Conservation (phyloP, 2,797 vertebrate species). For the Squalus acanthias region DNA sequence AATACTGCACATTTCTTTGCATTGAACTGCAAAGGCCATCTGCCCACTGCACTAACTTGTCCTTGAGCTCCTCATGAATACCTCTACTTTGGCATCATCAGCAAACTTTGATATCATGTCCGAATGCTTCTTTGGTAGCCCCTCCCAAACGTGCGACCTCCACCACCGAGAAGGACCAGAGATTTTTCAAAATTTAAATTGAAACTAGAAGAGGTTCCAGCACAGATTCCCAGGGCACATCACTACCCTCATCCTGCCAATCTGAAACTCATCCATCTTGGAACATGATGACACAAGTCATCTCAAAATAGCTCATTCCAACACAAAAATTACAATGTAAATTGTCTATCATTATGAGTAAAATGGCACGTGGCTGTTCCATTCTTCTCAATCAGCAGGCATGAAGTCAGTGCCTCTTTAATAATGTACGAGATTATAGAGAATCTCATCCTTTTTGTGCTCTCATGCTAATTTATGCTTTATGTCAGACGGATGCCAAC, state of each 20-base stretch:
- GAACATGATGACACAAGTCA: not conserved
- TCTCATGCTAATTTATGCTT: not conserved
- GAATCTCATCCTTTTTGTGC: not conserved
- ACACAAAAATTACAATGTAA: not conserved
- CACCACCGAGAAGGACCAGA: not conserved
- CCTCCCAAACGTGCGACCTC: too few species aligned
- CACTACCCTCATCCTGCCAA: not conserved
- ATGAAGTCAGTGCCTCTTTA: slow-evolving; percentile 5
- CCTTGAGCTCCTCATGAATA: not conserved
- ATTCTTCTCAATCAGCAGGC: not conserved
- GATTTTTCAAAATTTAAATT: not conserved
- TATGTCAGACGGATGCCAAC: not conserved
- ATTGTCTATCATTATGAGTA: slow-evolving; percentile 31
- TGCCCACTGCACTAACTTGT: not conserved
- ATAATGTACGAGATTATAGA: not conserved
- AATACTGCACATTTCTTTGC: not conserved
- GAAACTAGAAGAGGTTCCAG: not conserved
- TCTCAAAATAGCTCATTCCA: not conserved
- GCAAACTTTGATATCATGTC: not conserved
- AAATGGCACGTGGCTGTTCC: not conserved
- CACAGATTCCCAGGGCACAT: not conserved
- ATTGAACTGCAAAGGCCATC: not conserved
- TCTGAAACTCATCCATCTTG: not conserved
- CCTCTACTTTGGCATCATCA: not conserved
- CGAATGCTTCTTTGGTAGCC: not conserved